Conservation (phyloP, 1,140 invertebrate species). For the Homalodisca vitripennis region DNA sequence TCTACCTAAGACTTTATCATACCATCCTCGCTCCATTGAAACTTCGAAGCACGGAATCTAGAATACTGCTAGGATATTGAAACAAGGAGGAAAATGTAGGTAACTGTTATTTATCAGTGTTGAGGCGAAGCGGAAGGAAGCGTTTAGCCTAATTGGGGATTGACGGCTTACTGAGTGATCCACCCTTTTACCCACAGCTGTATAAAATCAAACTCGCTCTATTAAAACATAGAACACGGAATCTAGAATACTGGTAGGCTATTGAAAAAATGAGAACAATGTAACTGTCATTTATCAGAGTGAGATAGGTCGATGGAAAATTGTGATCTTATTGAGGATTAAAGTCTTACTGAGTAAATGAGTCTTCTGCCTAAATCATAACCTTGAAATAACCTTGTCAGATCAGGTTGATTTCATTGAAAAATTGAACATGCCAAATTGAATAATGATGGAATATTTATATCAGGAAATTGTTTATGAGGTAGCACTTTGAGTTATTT, state of each 20-base stretch:
- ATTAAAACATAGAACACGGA: not conserved
- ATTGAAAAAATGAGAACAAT: not conserved
- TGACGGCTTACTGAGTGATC: not conserved
- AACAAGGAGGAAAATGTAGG: not conserved
- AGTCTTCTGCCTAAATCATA: not conserved
- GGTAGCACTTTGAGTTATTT: no score
- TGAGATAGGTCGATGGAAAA: not conserved
- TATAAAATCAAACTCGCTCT: not conserved
- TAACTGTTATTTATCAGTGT: not conserved
- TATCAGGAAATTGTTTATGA: no score
- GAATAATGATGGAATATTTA: no score
- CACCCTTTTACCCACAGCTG: not conserved
- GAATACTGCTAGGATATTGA: not conserved
- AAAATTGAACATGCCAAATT: no score
- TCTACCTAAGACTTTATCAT: not conserved
- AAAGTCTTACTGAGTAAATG: not conserved
- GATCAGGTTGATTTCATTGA: not conserved
- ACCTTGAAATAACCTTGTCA: not conserved
- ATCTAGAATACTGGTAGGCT: not conserved
- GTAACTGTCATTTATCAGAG: no score
- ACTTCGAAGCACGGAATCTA: not conserved
- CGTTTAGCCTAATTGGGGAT: no score
- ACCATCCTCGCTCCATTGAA: not conserved
- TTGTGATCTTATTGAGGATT: not conserved
- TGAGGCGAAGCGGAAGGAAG: no score